Evolutionary conservation across 2,888 invertebrate species (phyloP).

Genomic region (Prosopocoilus inquinatus): DNA sequence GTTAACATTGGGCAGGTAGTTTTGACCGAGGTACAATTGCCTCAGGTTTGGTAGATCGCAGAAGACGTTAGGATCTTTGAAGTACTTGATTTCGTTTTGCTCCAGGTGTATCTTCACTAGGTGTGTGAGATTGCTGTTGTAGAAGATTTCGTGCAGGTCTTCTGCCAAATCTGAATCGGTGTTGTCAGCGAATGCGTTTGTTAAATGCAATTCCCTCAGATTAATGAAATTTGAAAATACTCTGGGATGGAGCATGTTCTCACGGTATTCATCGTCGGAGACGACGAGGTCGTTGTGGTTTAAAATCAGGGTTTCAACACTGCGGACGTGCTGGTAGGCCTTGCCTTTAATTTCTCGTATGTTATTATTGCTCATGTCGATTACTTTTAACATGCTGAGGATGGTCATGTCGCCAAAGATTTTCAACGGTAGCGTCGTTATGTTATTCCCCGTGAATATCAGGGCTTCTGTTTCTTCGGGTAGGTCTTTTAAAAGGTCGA

Average conservation of each 20-base stretch:
- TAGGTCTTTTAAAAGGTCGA: slow-evolving; percentile 59
- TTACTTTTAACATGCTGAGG: slow-evolving; percentile 58
- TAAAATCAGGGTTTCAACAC: slow-evolving; percentile 65
- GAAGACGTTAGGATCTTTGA: slow-evolving; percentile 65
- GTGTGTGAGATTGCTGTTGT: slow-evolving; percentile 63
- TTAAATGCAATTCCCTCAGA: slow-evolving; percentile 68
- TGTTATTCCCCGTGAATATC: slow-evolving; percentile 69
- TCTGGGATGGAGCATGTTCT: slow-evolving; percentile 63
- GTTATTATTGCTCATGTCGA: slow-evolving; percentile 73
- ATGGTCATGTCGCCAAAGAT: slow-evolving; percentile 65
- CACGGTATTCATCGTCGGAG: slow-evolving; percentile 53
- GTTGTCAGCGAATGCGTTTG: slow-evolving; percentile 70
- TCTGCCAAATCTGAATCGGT: slow-evolving; percentile 60
- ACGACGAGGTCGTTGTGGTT: slow-evolving; percentile 71
- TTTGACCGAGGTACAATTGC: slow-evolving; percentile 70
- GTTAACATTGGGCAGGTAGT: slow-evolving; percentile 59
- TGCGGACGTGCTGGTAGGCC: slow-evolving; percentile 69
- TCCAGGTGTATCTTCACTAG: slow-evolving; percentile 71
- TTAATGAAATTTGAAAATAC: slow-evolving; percentile 70
- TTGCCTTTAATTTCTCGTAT: slow-evolving; percentile 71
- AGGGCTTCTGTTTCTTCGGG: slow-evolving; percentile 66
- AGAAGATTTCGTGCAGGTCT: slow-evolving; percentile 70
- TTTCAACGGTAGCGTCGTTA: slow-evolving; percentile 66
- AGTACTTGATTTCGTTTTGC: slow-evolving; percentile 70
- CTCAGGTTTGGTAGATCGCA: slow-evolving; percentile 66